phyloP scores from a whole-genome alignment of 2,797 vertebrate genomes.

The Dipus sagitta region DNA sequence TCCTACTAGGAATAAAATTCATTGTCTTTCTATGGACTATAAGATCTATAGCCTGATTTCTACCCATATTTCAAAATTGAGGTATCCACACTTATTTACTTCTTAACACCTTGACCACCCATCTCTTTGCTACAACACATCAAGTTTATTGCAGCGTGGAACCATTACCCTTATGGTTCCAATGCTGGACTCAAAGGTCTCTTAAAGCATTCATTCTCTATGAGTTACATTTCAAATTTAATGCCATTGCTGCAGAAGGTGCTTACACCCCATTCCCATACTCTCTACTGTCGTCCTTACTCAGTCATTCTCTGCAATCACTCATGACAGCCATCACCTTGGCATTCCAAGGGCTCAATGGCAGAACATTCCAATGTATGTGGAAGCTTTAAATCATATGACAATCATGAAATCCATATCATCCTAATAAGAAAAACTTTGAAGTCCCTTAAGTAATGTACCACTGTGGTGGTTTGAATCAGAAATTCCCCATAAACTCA shows the following conservation, averaged over 20 bases:
- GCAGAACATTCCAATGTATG: not conserved
- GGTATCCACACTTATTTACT: too few relatives aligned
- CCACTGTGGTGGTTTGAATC: too few relatives aligned
- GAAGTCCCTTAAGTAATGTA: too few relatives aligned
- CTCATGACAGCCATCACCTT: not conserved
- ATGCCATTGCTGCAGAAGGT: not conserved
- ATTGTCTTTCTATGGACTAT: not conserved
- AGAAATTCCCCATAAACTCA: too few relatives aligned
- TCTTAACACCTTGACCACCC: too few relatives aligned
- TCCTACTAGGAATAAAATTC: not conserved
- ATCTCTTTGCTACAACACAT: too few relatives aligned
- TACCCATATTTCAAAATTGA: not conserved
- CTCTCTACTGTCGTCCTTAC: not conserved
- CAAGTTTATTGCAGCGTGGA: too few relatives aligned
- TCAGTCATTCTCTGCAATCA: not conserved
- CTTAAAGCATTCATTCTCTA: not conserved
- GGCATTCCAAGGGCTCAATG: not conserved
- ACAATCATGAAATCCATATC: not conserved
- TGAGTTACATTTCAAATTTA: constrained; percentile 11
- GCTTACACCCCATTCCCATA: not conserved
- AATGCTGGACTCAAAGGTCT: too few relatives aligned
- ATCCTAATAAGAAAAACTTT: not conserved
- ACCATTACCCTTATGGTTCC: too few relatives aligned
- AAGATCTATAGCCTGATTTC: not conserved
- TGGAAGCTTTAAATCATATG: not conserved